These are phyloP conservation scores for Chloroceryle aenea DNA, from an alignment of 2,113 vertebrate genomes.

Conservation along the genomic window DNA sequence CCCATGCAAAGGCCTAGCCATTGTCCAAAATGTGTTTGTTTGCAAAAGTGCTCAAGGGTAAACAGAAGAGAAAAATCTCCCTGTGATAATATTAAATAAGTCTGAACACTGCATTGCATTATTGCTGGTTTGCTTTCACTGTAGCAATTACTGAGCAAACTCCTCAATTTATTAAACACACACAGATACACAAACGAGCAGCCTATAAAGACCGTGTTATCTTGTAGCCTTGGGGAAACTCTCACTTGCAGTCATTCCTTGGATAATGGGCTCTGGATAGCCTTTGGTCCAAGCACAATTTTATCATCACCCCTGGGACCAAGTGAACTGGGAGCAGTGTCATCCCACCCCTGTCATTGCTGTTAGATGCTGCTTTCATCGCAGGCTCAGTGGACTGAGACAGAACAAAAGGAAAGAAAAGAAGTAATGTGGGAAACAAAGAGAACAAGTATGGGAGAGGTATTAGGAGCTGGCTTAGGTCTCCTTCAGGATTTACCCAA, in stretches of 20 bases:
- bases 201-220: neutral
- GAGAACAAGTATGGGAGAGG: neutral
- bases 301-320: neutral
- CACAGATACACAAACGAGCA: neutral
- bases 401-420: neutral
- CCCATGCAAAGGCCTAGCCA: neutral
- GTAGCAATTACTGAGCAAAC: neutral
- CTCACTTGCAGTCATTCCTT: neutral
- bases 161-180: neutral
- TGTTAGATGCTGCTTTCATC: neutral
- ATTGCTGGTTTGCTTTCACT: neutral
- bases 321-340: neutral
- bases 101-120: neutral
- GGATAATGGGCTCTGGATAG: neutral
- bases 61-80: neutral
- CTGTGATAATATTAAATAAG: neutral
- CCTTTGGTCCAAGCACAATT: neutral
- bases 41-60: neutral
- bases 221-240: neutral
- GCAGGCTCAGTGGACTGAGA: neutral
- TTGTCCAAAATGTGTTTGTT: too few relatives aligned
- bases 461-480: neutral
- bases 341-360: neutral
- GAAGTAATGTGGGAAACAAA: accelerated
- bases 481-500: neutral